phyloP scores from a whole-genome alignment of 2,113 vertebrate genomes.

The Bucco capensis region DNA sequence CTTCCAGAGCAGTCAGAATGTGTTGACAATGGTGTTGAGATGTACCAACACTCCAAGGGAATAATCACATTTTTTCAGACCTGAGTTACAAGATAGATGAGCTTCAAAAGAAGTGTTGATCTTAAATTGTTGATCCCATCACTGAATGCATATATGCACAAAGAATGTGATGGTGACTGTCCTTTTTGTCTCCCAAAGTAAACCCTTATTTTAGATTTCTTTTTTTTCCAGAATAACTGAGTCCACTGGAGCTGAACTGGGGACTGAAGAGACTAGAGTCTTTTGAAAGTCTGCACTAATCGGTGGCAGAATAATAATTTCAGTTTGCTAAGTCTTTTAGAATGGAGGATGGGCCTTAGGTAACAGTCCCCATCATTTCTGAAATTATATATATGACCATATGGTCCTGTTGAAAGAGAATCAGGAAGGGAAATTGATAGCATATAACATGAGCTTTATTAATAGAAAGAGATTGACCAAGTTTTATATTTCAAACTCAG shows the following conservation, averaged over 20 bases:
- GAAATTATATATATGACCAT: neutral
- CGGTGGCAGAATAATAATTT: neutral
- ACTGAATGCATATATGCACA: neutral
- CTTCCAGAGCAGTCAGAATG: neutral
- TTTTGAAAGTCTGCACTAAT: neutral
- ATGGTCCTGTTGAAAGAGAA: neutral
- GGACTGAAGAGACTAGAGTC: neutral
- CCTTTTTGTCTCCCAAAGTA: neutral
- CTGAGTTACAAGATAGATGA: neutral
- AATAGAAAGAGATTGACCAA: neutral
- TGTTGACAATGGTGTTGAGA: fast-evolving
- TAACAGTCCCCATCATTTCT: neutral
- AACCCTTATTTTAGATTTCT: neutral
- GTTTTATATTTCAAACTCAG: neutral
- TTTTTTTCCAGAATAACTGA: neutral
- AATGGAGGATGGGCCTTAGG: neutral
- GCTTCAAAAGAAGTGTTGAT: neutral
- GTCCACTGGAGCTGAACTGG: neutral
- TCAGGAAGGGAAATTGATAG: neutral
- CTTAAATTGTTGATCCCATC: neutral
- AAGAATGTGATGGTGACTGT: neutral
- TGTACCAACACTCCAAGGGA: neutral
- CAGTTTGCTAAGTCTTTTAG: neutral
- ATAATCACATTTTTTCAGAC: neutral
- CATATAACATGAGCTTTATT: neutral